Evolutionary conservation across 1,140 invertebrate species (phyloP), one percentile per base, ranked within the genome.

Genomic region (Scylla paramamosain): DNA sequence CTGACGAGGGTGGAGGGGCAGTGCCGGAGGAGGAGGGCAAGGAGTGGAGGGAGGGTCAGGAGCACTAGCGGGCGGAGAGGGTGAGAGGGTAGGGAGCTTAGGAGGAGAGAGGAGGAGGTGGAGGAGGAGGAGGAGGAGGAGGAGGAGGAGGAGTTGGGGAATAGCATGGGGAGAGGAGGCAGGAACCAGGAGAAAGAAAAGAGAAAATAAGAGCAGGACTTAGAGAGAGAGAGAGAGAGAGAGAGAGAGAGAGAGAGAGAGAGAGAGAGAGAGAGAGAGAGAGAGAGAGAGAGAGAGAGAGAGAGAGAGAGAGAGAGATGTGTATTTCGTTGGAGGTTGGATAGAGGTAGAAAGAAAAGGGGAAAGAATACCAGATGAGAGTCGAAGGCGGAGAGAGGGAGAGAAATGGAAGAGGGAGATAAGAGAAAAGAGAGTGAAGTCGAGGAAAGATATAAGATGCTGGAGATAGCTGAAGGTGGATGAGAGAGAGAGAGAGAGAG

Each of bases 1-100:
- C 86, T 94, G 93, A 94, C 87, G 86, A 59, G 87, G 32, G 84
- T 29, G 25, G 48, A 32, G 48, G 48, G 77, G 39, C 25, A 10
- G n/a, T n/a, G 10, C 12, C 32, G 28, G 39, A 20, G 28, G 77
- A 52, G 92, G 92, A 28, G 8, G 31, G 4, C 14, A 20, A 45
- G 20, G 29, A 48, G 31, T n/a, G 31, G 7, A n/a, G 59, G 20
- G 84, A 84, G 16, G 31, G 28, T 45, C 32, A 16, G 67, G 52
- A 16, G 29, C 28, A 0, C 10, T 0, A 84, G 46, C 2, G 25
- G 67, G 77, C 6, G 12, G 16, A 48, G 20, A 28, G 16, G 83
- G 92, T 12, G 28, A 16, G 52, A 29, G 14, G 93, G 28, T 31
- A 32, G 82, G 91, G 32, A 45, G 25, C 16, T 25, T 48, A 25